Evolutionary conservation across 2,888 invertebrate genomes (phyloP), one percentile per base, ranked within the genome.

Genomic region (Megalurothrips usitatus): DNA sequence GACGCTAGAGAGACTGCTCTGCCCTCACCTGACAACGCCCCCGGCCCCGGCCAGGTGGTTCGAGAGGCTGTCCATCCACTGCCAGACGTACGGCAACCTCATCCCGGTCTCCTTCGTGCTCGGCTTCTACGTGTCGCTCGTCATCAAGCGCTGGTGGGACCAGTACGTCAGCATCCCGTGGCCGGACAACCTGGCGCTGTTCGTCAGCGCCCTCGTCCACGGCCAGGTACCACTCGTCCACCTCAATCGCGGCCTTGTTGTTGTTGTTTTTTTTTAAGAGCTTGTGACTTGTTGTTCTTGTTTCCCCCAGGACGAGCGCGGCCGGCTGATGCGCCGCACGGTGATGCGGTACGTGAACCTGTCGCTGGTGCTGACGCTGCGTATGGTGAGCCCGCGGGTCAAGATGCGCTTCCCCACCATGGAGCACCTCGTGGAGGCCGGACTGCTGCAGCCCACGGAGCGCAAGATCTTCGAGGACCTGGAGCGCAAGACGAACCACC

Each of bases 21-120:
- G 34, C 6, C 34, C 34, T 43, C 3, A 43, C 34, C 34, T 43
- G n/a, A n/a, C n/a, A n/a, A n/a, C 34, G 34, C 34, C 34, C 34
- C 6, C 34, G 6, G 3, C 3, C 34, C 58, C n/a, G 0, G 80
- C 14, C 83, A 85, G 85, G 34, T 63, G 82, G n/a, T 85, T 85
- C 78, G 84, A 85, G 81, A 84, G 83, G 80, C 80, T 84, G 58
- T 82, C 84, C 6, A 81, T 85, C 11, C 84, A 84, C 81, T 85
- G 85, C 79, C 84, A 84, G 49, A 82, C 82, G 2, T 84, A 95
- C 87, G 93, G 94, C 86, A 95, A 94, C 87, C 93, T 94, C 82
- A 96, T 97, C 86, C 97, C 97, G 52, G 94, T 97, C 92, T 96
- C 97, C 34, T 97, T 97, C 89, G 96, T 97, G 81, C 91, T 97